Evolutionary conservation across 2,797 vertebrate genomes (phyloP), one percentile per base, ranked within the genome.

Genomic region (Paratrypauchen microcephalus): DNA sequence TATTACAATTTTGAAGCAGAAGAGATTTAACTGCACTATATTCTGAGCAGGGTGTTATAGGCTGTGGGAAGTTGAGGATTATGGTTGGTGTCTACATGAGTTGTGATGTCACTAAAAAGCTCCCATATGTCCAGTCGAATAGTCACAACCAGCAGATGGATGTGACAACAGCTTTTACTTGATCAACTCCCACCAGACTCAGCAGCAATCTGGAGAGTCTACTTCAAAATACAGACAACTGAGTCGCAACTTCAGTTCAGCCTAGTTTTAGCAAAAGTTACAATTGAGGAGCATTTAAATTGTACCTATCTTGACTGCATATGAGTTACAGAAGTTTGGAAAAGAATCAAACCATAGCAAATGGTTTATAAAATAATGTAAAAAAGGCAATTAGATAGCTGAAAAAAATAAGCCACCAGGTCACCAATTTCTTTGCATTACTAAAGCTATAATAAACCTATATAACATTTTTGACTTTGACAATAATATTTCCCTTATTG

Each of bases 71-170:
- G 61, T 55, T 16, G 39, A 65, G 45, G 7, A 26, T 26, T 65
- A 69, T 66, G 3, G 50, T 36, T 63, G 59, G 66, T 26, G 65
- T 78, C 68, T 58, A 74, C 36, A 52, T 32, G n/a, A 12, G 32
- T 65, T 71, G 66, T 23, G 62, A 77, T 76, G 62, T 66, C 47
- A 73, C 52, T 70, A 47, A 21, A 8, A 66, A 23, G 28, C 64
- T 56, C 54, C 45, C 70, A 78, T 77, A 72, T 79, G 78, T 69
- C 67, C 68, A 32, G 60, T 71, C 54, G 74, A 63, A 70, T 65
- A 71, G 45, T 77, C 68, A 67, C 69, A 81, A 63, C 12, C 24
- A 77, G 56, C 69, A 69, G 80, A 74, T 19, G 9, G 67, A 72
- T 32, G 56, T 71, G 69, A 69, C 72, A 67, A 76, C 71, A 62